Conservation (phyloP, 2,113 vertebrate genomes). For the Oreochromis niloticus region DNA sequence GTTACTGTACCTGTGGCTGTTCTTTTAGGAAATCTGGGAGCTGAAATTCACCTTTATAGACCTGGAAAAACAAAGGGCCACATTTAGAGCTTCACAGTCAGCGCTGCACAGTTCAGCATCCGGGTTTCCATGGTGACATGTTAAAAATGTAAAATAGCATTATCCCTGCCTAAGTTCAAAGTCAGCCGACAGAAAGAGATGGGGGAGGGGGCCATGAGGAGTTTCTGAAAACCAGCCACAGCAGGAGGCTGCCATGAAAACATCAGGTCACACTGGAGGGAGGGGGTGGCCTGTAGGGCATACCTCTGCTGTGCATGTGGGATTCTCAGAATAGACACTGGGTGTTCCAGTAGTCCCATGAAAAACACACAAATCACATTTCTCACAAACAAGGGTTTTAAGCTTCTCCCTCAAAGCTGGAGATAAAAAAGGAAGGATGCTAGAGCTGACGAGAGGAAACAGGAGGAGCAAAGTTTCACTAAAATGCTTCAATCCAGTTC, state of each 20-base stretch:
- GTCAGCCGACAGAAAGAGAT: no score
- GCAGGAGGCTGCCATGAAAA: not conserved
- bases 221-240: not conserved
- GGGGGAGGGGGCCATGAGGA: rapidly evolving
- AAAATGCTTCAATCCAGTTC: not conserved
- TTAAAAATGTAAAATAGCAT: not conserved
- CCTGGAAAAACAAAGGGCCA: constrained; percentile 80
- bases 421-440: not conserved
- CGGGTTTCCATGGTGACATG: not conserved
- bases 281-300: not conserved
- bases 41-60: constrained; percentile 98
- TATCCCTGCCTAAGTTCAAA: no score
- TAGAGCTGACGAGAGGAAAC: not conserved
- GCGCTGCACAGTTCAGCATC: not conserved
- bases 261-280: not conserved
- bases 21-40: constrained; percentile 96
- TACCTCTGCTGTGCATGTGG: not conserved
- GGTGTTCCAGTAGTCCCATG: not conserved
- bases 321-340: not conserved
- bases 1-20: constrained; percentile 86
- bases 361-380: not conserved
- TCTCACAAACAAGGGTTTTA: not conserved
- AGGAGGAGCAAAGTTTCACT: not conserved
- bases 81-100: constrained; percentile 39
- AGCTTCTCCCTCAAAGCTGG: not conserved